phyloP scores from a whole-genome alignment of 2,888 invertebrate genomes.

The Ashinkailepas kermadecensis region DNA sequence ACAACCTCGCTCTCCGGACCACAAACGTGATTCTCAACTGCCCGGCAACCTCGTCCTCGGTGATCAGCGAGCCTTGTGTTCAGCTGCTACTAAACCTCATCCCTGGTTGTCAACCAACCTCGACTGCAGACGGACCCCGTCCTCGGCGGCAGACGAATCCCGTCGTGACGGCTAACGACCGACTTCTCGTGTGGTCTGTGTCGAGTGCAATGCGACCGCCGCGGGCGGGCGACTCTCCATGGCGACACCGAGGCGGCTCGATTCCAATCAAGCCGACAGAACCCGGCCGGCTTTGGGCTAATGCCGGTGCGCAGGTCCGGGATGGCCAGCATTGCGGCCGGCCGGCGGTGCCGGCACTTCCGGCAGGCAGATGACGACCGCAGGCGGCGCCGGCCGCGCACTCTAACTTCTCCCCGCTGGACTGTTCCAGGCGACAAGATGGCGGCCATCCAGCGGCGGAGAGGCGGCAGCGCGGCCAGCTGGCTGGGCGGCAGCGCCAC shows the following conservation, averaged over 20 bases:
- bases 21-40: no score
- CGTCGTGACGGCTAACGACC: no score
- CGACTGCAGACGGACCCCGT: no score
- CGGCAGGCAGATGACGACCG: background rate
- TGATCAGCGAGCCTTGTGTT: no score
- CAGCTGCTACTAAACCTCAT: no score
- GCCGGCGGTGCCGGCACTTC: background rate
- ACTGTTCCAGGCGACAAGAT: constrained; percentile 67
- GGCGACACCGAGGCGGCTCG: background rate
- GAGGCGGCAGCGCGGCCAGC: constrained; percentile 43
- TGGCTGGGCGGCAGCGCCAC: constrained; percentile 17
- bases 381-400: background rate
- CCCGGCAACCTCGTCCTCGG: no score
- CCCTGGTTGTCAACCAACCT: no score
- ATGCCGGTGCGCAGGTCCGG: background rate
- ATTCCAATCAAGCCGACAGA: constrained; percentile 1
- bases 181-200: no score
- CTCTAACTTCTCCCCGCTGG: constrained; percentile 34
- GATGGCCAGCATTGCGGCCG: background rate
- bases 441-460: constrained; percentile 77
- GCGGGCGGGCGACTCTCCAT: background rate
- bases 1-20: no score
- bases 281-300: background rate
- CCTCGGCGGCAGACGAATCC: no score
- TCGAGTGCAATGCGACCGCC: no score